These are phyloP conservation scores for Gymnocephalus cernua DNA, from an alignment of 2,113 vertebrate species.

Conservation along the genomic window DNA sequence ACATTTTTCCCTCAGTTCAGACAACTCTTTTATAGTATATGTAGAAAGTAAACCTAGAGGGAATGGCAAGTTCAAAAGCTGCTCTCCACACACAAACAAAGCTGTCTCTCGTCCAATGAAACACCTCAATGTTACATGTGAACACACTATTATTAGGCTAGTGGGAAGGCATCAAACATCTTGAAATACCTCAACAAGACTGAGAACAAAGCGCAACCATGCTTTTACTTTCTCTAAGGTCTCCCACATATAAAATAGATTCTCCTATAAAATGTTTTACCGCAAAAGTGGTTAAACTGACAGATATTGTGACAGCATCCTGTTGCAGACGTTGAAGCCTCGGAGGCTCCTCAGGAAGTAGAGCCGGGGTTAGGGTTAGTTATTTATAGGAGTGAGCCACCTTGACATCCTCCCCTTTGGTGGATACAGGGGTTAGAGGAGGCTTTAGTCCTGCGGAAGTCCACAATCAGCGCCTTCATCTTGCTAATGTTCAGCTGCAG, in stretches of 20 bases:
- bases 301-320: not conserved
- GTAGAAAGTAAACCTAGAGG: not conserved
- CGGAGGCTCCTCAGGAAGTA: not conserved
- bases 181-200: too few relatives aligned
- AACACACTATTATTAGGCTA: not conserved
- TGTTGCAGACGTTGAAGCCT: not conserved
- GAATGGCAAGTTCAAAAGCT: not conserved
- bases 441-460: not conserved
- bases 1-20: not conserved
- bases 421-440: not conserved
- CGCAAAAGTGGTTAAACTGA: too few relatives aligned
- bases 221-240: too few relatives aligned
- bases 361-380: too few relatives aligned
- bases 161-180: not conserved
- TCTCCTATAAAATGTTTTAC: too few relatives aligned
- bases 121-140: constrained; percentile 24
- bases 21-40: not conserved
- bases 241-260: too few relatives aligned
- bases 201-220: too few relatives aligned
- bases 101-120: constrained; percentile 59
- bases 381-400: not conserved
- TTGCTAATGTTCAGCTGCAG: not conserved
- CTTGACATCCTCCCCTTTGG: not conserved
- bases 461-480: not conserved
- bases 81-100: constrained; percentile 34